A percentile compares a stretch with the other conserved stretches of the same genome.
These are phyloP conservation scores for Sebastes iracundus DNA, from an alignment of 2,797 vertebrate genomes.

Conservation along the genomic window DNA sequence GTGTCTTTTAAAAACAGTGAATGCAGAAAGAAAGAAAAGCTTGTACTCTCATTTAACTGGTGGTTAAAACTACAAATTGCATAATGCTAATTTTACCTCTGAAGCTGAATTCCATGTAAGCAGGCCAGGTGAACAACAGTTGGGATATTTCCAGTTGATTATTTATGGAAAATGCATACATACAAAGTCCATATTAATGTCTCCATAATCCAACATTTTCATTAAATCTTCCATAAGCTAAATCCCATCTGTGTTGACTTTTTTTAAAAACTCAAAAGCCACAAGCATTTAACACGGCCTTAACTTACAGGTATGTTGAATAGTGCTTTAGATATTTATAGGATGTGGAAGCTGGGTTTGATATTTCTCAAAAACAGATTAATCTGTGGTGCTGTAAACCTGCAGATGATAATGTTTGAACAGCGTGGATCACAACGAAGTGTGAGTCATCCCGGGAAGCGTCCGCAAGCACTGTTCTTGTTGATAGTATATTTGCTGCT, in stretches of 20 bases:
- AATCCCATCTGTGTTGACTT: conserved; percentile 1
- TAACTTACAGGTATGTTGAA: conserved; percentile 1
- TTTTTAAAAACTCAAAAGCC: neutral
- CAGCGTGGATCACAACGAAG: neutral
- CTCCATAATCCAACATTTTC: neutral
- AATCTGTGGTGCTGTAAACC: neutral
- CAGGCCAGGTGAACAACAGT: neutral
- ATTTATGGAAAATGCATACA: neutral
- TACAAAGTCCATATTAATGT: conserved; percentile 9
- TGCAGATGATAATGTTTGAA: conserved; percentile 18
- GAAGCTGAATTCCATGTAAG: conserved; percentile 18
- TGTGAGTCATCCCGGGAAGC: conserved; percentile 2
- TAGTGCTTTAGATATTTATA: neutral
- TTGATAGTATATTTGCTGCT: conserved; percentile 16
- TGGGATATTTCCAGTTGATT: neutral
- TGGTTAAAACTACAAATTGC: conserved; percentile 57
- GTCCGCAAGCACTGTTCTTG: neutral
- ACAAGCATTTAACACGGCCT: conserved; percentile 8
- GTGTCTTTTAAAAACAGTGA: conserved; percentile 80
- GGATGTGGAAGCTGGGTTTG: neutral
- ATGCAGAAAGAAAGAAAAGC: conserved; percentile 75
- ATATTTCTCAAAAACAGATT: neutral
- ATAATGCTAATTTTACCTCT: conserved; percentile 75
- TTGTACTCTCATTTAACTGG: conserved; percentile 67
- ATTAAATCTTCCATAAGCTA: conserved; percentile 13